Percentiles rank a stretch among this genome's conserved stretches.
Conservation (phyloP, 2,797 vertebrate species). For the Mico argentatus region DNA sequence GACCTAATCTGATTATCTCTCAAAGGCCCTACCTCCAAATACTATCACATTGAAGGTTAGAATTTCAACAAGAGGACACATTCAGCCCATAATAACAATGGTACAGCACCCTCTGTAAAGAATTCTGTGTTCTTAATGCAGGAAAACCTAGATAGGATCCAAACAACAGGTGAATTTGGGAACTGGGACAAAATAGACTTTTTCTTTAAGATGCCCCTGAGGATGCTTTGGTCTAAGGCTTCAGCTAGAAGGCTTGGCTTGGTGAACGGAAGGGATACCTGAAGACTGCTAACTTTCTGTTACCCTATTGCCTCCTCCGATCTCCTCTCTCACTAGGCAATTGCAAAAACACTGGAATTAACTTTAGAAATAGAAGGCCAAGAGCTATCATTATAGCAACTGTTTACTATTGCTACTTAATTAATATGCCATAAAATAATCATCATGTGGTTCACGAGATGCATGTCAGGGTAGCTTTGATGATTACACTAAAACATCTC, state of each 20-base stretch:
- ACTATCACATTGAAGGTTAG: not conserved
- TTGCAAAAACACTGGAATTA: not conserved
- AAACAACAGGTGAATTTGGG: not conserved
- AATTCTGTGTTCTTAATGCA: not conserved
- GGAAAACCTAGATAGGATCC: not conserved
- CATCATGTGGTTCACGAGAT: not conserved
- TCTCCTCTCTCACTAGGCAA: not conserved
- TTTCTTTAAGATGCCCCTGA: not conserved
- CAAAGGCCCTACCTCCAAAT: not conserved
- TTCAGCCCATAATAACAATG: not conserved
- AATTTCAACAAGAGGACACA: not conserved
- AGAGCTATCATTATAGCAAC: not conserved
- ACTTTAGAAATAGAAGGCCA: not conserved
- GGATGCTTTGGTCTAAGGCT: not conserved
- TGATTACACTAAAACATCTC: not conserved
- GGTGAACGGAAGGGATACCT: not conserved
- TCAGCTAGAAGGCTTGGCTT: not conserved
- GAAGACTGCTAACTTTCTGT: not conserved
- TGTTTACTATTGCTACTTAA: not conserved
- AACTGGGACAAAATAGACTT: not conserved
- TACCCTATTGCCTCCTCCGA: not conserved
- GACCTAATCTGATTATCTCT: not conserved
- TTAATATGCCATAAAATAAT: not conserved
- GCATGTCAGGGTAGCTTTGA: not conserved
- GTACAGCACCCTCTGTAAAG: not conserved